Evolutionary conservation across 2,113 vertebrate species (phyloP).

Genomic region (Sitta europaea): DNA sequence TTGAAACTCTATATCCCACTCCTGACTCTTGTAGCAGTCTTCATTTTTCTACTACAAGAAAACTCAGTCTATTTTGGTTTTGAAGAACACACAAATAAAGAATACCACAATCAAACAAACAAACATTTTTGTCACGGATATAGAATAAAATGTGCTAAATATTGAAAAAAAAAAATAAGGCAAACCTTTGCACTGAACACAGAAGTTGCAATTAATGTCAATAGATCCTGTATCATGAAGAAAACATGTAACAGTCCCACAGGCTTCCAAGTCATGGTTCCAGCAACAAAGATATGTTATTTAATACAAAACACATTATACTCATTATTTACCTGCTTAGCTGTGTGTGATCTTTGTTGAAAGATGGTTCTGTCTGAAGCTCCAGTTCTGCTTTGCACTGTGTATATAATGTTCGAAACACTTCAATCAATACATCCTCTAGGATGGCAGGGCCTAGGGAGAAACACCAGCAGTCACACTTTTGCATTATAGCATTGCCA

Average conservation of each 20-base stretch:
- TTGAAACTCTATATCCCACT: not conserved
- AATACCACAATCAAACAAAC: not conserved
- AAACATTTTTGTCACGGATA: not conserved
- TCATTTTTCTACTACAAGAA: not conserved
- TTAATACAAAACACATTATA: not conserved
- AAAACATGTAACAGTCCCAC: not conserved
- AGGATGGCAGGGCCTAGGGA: constrained; percentile 91
- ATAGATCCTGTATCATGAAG: not conserved
- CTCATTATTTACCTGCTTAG: constrained; percentile 86
- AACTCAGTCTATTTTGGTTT: not conserved
- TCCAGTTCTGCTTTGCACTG: constrained; percentile 93
- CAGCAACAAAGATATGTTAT: not conserved
- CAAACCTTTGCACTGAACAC: not conserved
- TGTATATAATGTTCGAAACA: constrained; percentile 90
- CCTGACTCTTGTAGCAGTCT: not conserved
- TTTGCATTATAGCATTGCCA: not conserved
- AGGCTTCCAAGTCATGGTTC: not conserved
- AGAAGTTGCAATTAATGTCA: not conserved
- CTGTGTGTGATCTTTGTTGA: constrained; percentile 93
- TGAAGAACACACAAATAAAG: not conserved
- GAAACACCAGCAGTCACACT: not conserved
- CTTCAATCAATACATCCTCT: constrained; percentile 96
- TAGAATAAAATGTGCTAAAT: not conserved
- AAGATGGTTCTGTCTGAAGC: constrained; percentile 88
- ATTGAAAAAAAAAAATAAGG: not conserved